Base-by-base conservation (phyloP, 2,888 invertebrate genomes). In the Drosophila ezoana region DNA sequence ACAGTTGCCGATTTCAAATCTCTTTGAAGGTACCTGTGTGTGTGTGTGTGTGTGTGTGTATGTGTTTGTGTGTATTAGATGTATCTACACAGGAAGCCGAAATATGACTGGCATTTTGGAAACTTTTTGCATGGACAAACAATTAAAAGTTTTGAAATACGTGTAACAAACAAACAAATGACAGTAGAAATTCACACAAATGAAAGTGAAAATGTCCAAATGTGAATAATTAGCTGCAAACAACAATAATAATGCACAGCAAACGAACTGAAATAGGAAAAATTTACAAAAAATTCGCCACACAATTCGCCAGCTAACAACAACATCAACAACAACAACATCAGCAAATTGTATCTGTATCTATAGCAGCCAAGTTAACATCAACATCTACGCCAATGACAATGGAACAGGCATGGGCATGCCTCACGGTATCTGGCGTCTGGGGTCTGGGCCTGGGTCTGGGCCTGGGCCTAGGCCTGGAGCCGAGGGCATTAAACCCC, bases 51-150 rank as follows among this genome's bases (percentile, higher is more conserved):
- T 20, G 2, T 58, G 11, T 32, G 13, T 54, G 38, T 45, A 33
- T 45, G 35, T 45, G 44, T 52, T 35, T 43, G n/a, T 51, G 23
- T 37, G 4, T 59, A 43, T 57, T 33, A 43, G 18, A 54, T 56
- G 56, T 57, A 68, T 48, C 11, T 33, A 64, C 70, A 64, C 67
- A 79, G 79, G 79, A 78, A 78, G 58, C 75, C 70, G 43, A 89
- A 89, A 87, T 89, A 87, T 83, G 87, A 83, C 89, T 89, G 87
- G 84, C 85, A 89, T 87, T 87, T 87, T 84, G 78, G 79, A 87
- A 84, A 81, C 87, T 88, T 88, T 79, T 82, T 82, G 87, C 81
- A 77, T 67, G 78, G 81, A 65, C 77, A 67, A 68, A 75, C 86
- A 89, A 89, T 87, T 83, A 87, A 84, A 69, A 61, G 62, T 79